Evolutionary conservation across 2,113 vertebrate species (phyloP).

Genomic region (Cygnus atratus): DNA sequence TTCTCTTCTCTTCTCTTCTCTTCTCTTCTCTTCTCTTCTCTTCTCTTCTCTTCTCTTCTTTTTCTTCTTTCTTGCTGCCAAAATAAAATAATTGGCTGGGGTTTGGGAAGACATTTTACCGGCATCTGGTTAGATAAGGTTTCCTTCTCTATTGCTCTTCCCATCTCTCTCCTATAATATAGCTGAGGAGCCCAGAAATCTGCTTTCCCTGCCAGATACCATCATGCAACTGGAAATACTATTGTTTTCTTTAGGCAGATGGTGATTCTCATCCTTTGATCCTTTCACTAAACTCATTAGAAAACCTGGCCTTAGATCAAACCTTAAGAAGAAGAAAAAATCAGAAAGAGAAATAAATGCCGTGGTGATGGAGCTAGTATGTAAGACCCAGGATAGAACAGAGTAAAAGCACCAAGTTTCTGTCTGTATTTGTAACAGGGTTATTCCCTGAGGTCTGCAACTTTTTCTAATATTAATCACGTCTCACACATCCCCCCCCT

Average conservation of each 20-base stretch:
- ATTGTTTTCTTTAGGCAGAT: slow-evolving; percentile 71
- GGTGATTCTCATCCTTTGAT: slow-evolving; percentile 59
- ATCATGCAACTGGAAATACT: slow-evolving; percentile 53
- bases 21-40: rapidly evolving
- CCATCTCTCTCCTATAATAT: neutral
- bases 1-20: rapidly evolving
- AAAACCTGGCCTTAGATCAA: slow-evolving; percentile 67
- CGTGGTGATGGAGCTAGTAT: neutral
- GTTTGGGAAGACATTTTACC: neutral
- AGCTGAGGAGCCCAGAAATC: slow-evolving; percentile 15
- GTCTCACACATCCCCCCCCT: rapidly evolving
- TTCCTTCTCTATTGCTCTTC: neutral
- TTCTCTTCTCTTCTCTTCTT: no score
- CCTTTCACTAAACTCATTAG: slow-evolving; percentile 66
- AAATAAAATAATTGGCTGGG: neutral
- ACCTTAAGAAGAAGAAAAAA: slow-evolving; percentile 19
- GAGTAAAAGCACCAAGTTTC: neutral
- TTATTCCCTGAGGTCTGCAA: neutral
- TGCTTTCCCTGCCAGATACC: slow-evolving; percentile 47
- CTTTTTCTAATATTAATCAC: neutral
- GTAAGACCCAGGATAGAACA: neutral
- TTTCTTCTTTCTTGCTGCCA: neutral
- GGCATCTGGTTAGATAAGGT: neutral
- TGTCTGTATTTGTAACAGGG: neutral
- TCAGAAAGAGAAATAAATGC: slow-evolving; percentile 7